These are phyloP conservation scores for Tachysurus vachellii DNA, from an alignment of 2,113 vertebrate species.

Conservation along the genomic window DNA sequence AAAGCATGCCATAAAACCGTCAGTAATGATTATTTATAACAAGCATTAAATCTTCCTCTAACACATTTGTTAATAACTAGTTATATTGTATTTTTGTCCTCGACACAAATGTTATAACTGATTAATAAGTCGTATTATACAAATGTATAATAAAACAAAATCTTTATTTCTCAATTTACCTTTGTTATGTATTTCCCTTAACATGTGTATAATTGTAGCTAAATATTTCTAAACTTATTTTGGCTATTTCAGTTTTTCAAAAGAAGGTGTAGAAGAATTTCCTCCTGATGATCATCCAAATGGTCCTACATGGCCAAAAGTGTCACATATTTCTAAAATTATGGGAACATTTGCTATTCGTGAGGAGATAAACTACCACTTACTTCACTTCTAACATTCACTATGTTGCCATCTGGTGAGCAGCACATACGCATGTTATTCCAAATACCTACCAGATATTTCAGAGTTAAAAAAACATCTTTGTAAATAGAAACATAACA, in stretches of 20 bases:
- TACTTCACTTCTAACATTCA: neutral
- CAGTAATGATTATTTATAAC: neutral
- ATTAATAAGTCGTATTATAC: neutral
- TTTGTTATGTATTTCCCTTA: neutral
- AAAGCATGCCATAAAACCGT: neutral
- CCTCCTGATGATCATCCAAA: neutral
- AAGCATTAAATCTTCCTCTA: neutral
- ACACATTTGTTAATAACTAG: neutral
- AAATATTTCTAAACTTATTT: neutral
- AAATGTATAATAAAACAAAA: neutral
- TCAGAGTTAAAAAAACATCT: neutral
- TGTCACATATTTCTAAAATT: neutral
- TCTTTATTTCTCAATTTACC: neutral
- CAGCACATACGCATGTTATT: neutral
- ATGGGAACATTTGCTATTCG: neutral
- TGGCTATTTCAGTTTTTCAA: neutral
- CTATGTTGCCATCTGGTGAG: neutral
- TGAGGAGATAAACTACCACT: neutral
- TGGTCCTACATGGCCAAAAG: neutral
- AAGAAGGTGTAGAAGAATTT: neutral
- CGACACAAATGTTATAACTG: neutral
- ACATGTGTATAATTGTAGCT: neutral
- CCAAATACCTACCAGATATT: neutral
- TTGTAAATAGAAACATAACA: neutral
- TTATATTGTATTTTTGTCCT: neutral